Percentiles rank a stretch among this genome's conserved stretches.
phyloP scores from a whole-genome alignment of 2,113 vertebrate genomes.

The Drymodes brunneopygia region DNA sequence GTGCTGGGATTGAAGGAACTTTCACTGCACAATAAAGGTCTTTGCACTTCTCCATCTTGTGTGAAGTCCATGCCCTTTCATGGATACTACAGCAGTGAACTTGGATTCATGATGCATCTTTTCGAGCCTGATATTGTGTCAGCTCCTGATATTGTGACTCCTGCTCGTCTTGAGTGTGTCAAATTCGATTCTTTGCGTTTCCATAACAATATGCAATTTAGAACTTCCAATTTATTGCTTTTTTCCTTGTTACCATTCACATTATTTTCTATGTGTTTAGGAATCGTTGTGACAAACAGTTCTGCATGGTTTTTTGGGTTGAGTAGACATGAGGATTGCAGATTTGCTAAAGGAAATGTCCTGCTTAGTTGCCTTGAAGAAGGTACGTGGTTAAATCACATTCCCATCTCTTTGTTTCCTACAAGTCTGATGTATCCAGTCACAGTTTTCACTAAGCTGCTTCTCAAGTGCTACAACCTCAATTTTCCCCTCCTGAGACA shows the following conservation, averaged over 20 bases:
- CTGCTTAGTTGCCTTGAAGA: not conserved
- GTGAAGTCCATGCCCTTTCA: no score
- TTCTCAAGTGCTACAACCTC: not conserved
- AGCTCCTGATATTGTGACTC: not conserved
- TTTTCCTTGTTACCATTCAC: not conserved
- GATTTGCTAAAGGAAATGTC: not conserved
- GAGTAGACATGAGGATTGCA: not conserved
- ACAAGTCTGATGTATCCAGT: not conserved
- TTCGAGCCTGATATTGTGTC: not conserved
- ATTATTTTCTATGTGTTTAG: not conserved
- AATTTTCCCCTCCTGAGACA: not conserved
- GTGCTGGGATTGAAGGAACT: no score
- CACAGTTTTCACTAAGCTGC: not conserved
- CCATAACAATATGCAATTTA: not conserved
- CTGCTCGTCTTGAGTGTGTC: not conserved
- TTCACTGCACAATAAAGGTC: no score
- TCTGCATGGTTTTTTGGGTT: not conserved
- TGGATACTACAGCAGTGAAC: no score
- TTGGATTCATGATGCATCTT: not conserved
- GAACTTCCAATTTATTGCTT: not conserved
- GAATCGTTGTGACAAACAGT: not conserved
- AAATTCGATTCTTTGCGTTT: not conserved
- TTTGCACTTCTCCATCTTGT: no score
- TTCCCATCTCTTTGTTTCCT: not conserved
- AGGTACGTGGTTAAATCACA: not conserved